Percentiles rank a stretch among this genome's conserved stretches.
Conservation (phyloP, 2,797 vertebrate species). For the Argya squamiceps region DNA sequence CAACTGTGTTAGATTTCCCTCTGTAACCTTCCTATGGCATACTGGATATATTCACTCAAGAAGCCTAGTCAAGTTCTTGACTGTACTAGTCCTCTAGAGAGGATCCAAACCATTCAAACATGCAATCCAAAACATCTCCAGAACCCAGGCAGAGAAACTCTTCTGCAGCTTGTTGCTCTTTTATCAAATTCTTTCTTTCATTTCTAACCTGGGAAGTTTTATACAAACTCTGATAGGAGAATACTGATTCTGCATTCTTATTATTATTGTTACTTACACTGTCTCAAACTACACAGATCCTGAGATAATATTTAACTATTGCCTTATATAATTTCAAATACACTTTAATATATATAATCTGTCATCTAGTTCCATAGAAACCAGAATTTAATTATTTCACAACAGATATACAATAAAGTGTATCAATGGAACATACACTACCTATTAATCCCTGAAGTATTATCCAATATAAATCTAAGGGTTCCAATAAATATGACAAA, state of each 20-base stretch:
- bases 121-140: not conserved
- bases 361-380: not conserved
- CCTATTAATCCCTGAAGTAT: not conserved
- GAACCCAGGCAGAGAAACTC: not conserved
- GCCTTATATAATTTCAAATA: not conserved
- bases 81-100: not conserved
- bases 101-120: not conserved
- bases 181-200: not conserved
- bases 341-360: not conserved
- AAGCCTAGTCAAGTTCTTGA: not conserved
- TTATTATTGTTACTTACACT: not conserved
- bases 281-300: not conserved
- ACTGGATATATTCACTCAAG: not conserved
- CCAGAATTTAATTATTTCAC: not conserved
- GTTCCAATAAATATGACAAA: not conserved
- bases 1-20: not conserved
- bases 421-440: not conserved
- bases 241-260: not conserved
- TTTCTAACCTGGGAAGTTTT: not conserved
- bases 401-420: not conserved
- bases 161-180: not conserved
- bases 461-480: not conserved
- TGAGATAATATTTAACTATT: not conserved
- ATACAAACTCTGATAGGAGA: not conserved
- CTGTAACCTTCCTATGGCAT: not conserved